Percentiles rank a stretch among this genome's conserved stretches.
Conservation (phyloP, 1,140 invertebrate species). For the Hylaeus anthracinus region DNA sequence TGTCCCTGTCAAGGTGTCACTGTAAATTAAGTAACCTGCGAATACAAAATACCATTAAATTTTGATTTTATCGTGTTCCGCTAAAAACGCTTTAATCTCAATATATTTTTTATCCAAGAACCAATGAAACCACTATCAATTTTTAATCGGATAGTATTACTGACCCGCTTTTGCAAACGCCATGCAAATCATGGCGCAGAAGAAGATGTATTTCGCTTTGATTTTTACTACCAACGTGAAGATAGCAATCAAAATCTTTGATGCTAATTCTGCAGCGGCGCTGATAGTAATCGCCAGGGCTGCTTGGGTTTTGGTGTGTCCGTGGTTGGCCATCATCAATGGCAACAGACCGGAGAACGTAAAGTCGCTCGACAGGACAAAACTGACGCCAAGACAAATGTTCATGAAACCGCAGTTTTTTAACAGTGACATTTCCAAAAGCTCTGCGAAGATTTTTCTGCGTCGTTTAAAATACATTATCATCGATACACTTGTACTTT, state of each 20-base stretch:
- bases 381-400: slow-evolving; percentile 73
- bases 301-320: slow-evolving; percentile 69
- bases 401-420: slow-evolving; percentile 72
- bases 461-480: too few species aligned
- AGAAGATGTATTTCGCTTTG: slow-evolving; percentile 74
- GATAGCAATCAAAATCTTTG: slow-evolving; percentile 70
- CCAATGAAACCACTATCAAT: too few species aligned
- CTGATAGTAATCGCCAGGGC: slow-evolving; percentile 71
- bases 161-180: slow-evolving; percentile 72
- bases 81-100: too few species aligned
- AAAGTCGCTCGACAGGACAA: slow-evolving; percentile 73
- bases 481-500: too few species aligned
- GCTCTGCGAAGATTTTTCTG: slow-evolving; percentile 53
- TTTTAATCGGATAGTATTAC: background rate
- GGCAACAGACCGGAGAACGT: slow-evolving; percentile 74
- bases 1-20: slow-evolving; percentile 68
- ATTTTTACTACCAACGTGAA: slow-evolving; percentile 72
- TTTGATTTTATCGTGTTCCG: too few species aligned
- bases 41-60: background rate
- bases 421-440: slow-evolving; percentile 74
- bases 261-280: slow-evolving; percentile 72
- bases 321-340: slow-evolving; percentile 73
- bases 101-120: too few species aligned
- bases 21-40: slow-evolving; percentile 72
- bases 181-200: slow-evolving; percentile 73